Base-by-base conservation (phyloP, 1,140 invertebrate genomes). In the Maconellicoccus hirsutus region DNA sequence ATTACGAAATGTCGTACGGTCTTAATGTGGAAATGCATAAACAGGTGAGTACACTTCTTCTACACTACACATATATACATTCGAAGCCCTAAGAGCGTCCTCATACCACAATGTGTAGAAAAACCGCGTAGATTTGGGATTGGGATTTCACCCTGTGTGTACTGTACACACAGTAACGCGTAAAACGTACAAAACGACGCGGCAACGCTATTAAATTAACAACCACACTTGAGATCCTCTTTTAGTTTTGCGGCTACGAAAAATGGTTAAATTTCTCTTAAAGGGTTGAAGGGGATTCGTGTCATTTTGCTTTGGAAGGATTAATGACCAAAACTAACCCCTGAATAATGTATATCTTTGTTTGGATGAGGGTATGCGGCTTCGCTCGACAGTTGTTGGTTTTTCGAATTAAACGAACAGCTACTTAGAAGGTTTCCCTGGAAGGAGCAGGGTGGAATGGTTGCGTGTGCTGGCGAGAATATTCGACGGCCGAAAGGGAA, bases 11-110 rank as follows among this genome's bases (percentile, higher is more conserved):
- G 94, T 97, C 95, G 27, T 98, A 97, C 83, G 95, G 95, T 75
- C 86, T 98, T 79, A 98, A 98, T 82, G 94, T 98, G 77, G 97
- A 99, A 86, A 97, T 98, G 94, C 95, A 98, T 83, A 98, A 98
- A 88, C 97, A 98, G 90, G 93, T 96, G 86, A 87, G 86, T 72
- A 39, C 10, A 61, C 7, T n/a, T n/a, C n/a, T n/a, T n/a, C n/a
- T n/a, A n/a, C n/a, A n/a, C n/a, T n/a, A n/a, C n/a, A n/a, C n/a
- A n/a, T n/a, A n/a, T n/a, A n/a, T n/a, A n/a, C n/a, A n/a, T n/a
- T n/a, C n/a, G n/a, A n/a, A n/a, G n/a, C n/a, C n/a, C n/a, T n/a
- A n/a, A n/a, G n/a, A n/a, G n/a, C n/a, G n/a, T n/a, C n/a, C n/a
- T n/a, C n/a, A n/a, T n/a, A n/a, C n/a, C n/a, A n/a, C 33, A 14